These are phyloP conservation scores for Acronicta leporina DNA, from an alignment of 2,888 invertebrate species.

Conservation along the genomic window DNA sequence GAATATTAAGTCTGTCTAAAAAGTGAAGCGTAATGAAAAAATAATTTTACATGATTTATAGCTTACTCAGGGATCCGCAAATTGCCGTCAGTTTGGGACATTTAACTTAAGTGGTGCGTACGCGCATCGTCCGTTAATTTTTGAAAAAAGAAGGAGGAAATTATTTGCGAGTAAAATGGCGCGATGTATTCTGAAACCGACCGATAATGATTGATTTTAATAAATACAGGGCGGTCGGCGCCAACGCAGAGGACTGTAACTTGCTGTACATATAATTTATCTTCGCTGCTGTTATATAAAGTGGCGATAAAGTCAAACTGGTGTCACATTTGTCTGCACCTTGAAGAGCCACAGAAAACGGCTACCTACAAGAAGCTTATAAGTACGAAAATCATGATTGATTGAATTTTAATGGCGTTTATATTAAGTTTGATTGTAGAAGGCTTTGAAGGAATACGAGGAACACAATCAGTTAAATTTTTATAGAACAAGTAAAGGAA, in stretches of 20 bases:
- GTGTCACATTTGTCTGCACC: conserved; percentile 47
- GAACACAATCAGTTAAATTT: too few species aligned
- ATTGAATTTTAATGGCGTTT: conserved; percentile 28
- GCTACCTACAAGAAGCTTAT: conserved; percentile 1
- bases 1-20: conserved; percentile 75
- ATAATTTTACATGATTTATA: conserved; percentile 87
- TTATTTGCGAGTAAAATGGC: conserved; percentile 72
- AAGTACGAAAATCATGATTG: conserved; percentile 15
- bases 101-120: conserved; percentile 86
- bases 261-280: conserved; percentile 46
- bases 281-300: conserved; percentile 33
- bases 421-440: background rate
- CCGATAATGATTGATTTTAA: conserved; percentile 73
- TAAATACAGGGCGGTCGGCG: conserved; percentile 70
- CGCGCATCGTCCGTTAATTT: conserved; percentile 75
- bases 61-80: conserved; percentile 85
- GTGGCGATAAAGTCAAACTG: conserved; percentile 45
- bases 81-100: conserved; percentile 86
- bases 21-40: conserved; percentile 80
- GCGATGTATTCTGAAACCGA: conserved; percentile 61
- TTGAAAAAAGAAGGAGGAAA: conserved; percentile 63
- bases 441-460: too few species aligned
- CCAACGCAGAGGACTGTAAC: conserved; percentile 36
- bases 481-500: too few species aligned
- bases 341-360: conserved; percentile 4